Evolutionary conservation across 2,113 vertebrate genomes (phyloP).

Genomic region (Narcine bancroftii): DNA sequence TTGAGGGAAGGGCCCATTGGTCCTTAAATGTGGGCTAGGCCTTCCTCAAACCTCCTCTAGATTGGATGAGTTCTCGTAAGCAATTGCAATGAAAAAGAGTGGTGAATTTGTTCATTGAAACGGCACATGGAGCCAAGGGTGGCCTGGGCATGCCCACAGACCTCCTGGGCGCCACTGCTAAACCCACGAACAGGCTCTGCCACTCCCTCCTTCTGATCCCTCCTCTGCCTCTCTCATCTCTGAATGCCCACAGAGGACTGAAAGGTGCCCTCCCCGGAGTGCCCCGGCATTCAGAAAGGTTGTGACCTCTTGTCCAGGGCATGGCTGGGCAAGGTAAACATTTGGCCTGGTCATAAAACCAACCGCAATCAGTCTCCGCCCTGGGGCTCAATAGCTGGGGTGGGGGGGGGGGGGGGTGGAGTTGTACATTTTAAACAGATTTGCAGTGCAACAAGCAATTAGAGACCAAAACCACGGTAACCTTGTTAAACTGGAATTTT

Average conservation of each 20-base stretch:
- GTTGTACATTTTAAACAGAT: neutral
- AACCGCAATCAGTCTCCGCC: neutral
- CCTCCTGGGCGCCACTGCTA: neutral
- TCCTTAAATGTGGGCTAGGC: neutral
- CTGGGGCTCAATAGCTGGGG: too few relatives aligned
- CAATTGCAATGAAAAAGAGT: neutral
- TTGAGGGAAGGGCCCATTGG: neutral
- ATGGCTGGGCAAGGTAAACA: neutral
- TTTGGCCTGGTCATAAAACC: neutral
- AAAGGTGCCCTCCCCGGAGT: neutral
- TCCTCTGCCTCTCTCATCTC: too few relatives aligned
- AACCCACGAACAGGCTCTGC: neutral
- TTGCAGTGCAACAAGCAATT: neutral
- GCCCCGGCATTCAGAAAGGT: neutral
- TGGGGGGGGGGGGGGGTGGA: too few relatives aligned
- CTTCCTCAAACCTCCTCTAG: neutral
- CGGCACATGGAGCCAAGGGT: neutral
- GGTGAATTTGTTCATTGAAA: neutral
- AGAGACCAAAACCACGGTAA: conserved; percentile 5
- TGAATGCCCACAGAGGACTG: too few relatives aligned
- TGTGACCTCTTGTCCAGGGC: neutral
- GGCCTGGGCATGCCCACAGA: neutral
- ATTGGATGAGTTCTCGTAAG: neutral
- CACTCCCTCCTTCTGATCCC: too few relatives aligned
- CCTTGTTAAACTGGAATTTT: neutral